These are phyloP conservation scores for Phyllotreta cruciferae DNA, from an alignment of 2,888 invertebrate genomes.

Conservation along the genomic window DNA sequence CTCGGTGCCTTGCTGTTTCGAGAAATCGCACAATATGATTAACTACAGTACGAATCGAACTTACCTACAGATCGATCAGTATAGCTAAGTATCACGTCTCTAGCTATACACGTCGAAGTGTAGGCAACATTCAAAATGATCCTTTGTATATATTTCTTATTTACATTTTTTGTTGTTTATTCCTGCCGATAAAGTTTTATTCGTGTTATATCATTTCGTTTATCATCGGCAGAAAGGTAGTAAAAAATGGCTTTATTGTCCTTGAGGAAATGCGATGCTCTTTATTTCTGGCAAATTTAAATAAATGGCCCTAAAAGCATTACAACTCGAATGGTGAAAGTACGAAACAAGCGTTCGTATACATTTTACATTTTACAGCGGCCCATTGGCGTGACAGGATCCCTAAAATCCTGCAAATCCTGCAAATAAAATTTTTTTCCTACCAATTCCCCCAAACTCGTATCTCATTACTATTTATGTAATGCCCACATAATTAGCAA, in stretches of 20 bases:
- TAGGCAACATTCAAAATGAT: too few relatives aligned
- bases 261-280: slow-evolving; percentile 10
- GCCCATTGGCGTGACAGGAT: not conserved
- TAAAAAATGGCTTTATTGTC: slow-evolving; percentile 6
- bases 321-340: slow-evolving; percentile 8
- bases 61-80: too few relatives aligned
- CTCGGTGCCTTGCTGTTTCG: too few relatives aligned
- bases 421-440: not conserved
- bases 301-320: slow-evolving; percentile 23
- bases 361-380: not conserved
- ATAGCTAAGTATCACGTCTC: too few relatives aligned
- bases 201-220: slow-evolving; percentile 5
- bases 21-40: too few relatives aligned
- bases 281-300: slow-evolving; percentile 22
- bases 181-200: slow-evolving; percentile 5
- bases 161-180: slow-evolving; percentile 2
- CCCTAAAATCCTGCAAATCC: not conserved
- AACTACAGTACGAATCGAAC: too few relatives aligned
- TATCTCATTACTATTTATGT: too few relatives aligned
- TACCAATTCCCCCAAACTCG: not conserved
- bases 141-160: not conserved
- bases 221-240: slow-evolving; percentile 3
- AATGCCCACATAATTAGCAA: too few relatives aligned
- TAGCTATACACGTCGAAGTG: too few relatives aligned
- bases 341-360: slow-evolving; percentile 18